A percentile compares a stretch with the other conserved stretches of the same genome.
These are phyloP conservation scores for Echinops telfairi DNA, from an alignment of 2,113 vertebrate species.

Conservation along the genomic window DNA sequence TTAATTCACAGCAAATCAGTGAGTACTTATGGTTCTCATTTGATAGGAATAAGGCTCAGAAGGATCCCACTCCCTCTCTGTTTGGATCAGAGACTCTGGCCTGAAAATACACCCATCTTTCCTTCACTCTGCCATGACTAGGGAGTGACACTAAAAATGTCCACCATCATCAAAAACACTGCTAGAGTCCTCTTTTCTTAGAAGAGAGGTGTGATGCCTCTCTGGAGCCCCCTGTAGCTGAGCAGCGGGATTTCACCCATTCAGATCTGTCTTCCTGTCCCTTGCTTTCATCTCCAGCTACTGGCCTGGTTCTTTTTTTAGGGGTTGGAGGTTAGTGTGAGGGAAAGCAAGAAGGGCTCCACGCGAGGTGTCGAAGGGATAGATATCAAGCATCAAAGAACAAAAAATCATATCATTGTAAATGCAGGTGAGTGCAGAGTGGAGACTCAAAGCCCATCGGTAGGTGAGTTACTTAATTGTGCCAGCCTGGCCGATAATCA, in stretches of 20 bases:
- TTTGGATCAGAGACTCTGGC: not conserved
- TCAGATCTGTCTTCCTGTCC: not conserved
- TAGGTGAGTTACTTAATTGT: too few species aligned
- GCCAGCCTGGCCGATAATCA: too few species aligned
- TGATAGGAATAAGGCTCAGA: not conserved
- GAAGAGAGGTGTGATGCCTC: not conserved
- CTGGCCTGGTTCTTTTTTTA: slow-evolving; percentile 1
- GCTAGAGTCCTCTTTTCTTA: not conserved
- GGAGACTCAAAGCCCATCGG: too few species aligned
- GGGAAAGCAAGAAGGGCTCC: not conserved
- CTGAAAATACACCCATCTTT: not conserved
- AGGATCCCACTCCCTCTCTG: not conserved
- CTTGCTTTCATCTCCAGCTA: not conserved
- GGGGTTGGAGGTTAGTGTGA: not conserved
- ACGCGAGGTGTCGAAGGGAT: too few species aligned
- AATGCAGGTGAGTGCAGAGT: too few species aligned
- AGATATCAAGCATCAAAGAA: too few species aligned
- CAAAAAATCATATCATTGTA: too few species aligned
- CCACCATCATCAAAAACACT: not conserved
- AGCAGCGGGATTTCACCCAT: not conserved
- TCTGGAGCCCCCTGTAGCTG: too few species aligned
- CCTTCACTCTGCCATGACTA: not conserved
- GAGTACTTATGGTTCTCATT: not conserved
- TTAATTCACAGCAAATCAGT: not conserved
- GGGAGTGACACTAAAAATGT: not conserved